Evolutionary conservation across 2,888 invertebrate genomes (phyloP), one percentile per base, ranked within the genome.

Genomic region (Cheilosia grossa): DNA sequence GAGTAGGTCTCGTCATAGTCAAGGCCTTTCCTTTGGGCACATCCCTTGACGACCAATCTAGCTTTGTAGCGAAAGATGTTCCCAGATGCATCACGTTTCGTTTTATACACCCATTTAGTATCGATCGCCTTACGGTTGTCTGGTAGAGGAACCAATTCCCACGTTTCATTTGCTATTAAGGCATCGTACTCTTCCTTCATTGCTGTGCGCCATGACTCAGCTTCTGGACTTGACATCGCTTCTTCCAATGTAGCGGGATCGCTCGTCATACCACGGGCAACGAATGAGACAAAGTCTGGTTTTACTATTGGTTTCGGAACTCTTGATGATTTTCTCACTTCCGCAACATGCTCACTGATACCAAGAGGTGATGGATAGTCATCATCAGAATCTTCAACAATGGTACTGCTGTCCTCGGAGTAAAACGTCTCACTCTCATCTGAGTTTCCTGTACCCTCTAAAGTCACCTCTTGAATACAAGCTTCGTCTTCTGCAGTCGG

Each of bases 181-280:
- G 78, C 47, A 4, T 74, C 56, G 10, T 53, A 53, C 27, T 74
- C 80, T 30, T 64, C 64, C n/a, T 58, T 49, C 69, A 70, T 70
- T 49, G 74, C 74, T 40, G 70, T 61, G 37, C 47, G 42, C 79
- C 74, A 64, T 15, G 37, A 7, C 40, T 63, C 9, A 17, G 58
- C 42, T 6, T 86, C 59, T 54, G 69, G 49, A 15, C 70, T 19
- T 19, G 58, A 49, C 63, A 81, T 33, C 24, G 77, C 77, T 75
- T 87, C 78, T 54, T 86, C 56, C 37, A 79, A 19, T 15, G 72
- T 82, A 15, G 27, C 58, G 5, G 86, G 82, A 77, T 85, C 80
- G 53, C 66, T 21, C 15, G 19, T 21, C 63, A 30, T 67, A 15
- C 33, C 54, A 54, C 53, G 24, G 1, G n/a, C 44, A 33, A 33